A percentile compares a stretch with the other conserved stretches of the same genome.
phyloP scores from a whole-genome alignment of 1,140 invertebrate genomes.

The Branchinecta lynchi region DNA sequence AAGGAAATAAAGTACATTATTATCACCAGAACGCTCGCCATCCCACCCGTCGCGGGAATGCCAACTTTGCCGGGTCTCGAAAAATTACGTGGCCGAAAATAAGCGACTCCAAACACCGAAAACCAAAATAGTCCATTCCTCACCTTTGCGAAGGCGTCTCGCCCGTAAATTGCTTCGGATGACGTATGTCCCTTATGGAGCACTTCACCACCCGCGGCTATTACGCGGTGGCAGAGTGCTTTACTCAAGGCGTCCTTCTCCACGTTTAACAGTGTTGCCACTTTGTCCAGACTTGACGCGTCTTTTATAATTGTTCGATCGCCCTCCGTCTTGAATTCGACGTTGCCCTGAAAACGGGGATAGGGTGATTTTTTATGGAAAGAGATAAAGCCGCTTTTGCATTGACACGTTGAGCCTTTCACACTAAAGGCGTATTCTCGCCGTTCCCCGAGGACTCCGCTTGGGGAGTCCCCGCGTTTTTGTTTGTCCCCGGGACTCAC shows the following conservation, averaged over 20 bases:
- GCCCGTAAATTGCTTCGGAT: slow-evolving; percentile 68
- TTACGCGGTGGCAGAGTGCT: slow-evolving; percentile 66
- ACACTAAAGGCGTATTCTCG: too few species aligned
- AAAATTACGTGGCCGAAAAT: too few species aligned
- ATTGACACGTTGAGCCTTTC: too few species aligned
- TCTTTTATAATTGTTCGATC: slow-evolving; percentile 47
- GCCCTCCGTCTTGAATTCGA: slow-evolving; percentile 47
- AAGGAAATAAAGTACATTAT: too few species aligned
- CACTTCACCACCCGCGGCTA: slow-evolving; percentile 82
- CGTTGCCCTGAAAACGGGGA: slow-evolving; percentile 44
- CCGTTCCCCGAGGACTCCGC: too few species aligned
- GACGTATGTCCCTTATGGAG: slow-evolving; percentile 79
- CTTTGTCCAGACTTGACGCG: slow-evolving; percentile 40
- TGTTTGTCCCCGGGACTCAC: too few species aligned
- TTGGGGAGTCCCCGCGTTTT: too few species aligned
- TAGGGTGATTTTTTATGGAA: too few species aligned
- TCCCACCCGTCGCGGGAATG: too few species aligned
- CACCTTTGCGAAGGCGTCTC: slow-evolving; percentile 82
- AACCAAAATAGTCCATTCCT: slow-evolving; percentile 19
- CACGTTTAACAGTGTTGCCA: slow-evolving; percentile 55
- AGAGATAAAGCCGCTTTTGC: too few species aligned
- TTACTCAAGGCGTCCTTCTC: slow-evolving; percentile 50
- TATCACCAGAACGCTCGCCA: too few species aligned
- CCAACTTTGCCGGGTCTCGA: too few species aligned
- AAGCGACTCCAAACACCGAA: slow-evolving; percentile 16